Conservation (phyloP, 2,797 vertebrate genomes). For the Thamnophis elegans region DNA sequence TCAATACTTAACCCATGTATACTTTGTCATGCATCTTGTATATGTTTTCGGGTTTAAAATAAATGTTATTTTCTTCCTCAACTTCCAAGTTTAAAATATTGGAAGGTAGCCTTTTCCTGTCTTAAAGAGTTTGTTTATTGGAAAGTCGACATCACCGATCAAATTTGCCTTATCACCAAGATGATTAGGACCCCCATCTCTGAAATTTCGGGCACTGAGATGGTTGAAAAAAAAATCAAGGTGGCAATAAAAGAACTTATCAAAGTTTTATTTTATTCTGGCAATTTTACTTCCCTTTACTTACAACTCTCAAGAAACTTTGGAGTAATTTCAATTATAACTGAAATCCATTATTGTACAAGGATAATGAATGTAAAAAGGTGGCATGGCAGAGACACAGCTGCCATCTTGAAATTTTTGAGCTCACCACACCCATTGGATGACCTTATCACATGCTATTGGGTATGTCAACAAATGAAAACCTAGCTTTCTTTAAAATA, state of each 20-base stretch:
- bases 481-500: not conserved
- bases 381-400: not conserved
- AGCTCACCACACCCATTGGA: not conserved
- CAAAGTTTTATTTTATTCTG: not conserved
- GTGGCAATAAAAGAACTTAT: not conserved
- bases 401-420: not conserved
- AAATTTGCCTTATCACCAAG: not conserved
- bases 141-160: not conserved
- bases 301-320: not conserved
- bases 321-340: not conserved
- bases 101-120: not conserved
- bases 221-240: not conserved
- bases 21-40: slow-evolving; percentile 1
- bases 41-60: not conserved
- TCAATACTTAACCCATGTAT: not conserved
- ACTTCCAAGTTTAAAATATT: not conserved
- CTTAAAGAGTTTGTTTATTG: not conserved
- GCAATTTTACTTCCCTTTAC: not conserved
- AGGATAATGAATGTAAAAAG: not conserved
- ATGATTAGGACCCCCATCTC: not conserved
- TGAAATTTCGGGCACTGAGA: not conserved
- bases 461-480: not conserved
- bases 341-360: not conserved
- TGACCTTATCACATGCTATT: not conserved
- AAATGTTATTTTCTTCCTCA: not conserved